Evolutionary conservation across 2,888 invertebrate species (phyloP), one percentile per base, ranked within the genome.

Genomic region (Parnassius glacialis): DNA sequence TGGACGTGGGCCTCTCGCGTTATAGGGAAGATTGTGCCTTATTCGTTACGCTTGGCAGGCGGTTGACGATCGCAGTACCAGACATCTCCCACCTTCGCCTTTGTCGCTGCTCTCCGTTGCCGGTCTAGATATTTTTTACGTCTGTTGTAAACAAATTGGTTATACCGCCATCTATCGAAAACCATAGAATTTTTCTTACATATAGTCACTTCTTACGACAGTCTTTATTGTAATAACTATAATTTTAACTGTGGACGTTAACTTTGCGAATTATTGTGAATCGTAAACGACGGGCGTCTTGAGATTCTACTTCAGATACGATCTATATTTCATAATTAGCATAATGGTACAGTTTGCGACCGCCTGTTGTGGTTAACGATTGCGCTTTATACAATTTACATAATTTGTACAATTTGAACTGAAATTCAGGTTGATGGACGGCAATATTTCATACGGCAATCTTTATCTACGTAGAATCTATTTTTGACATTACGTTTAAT

Each of bases 311-410:
- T 11, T 47, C 42, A 16, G 52, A 53, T 53, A 48, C 41, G 5
- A 59, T 59, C 59, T 48, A 42, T 53, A 53, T 59, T 52, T 41
- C 25, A 34, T 54, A 50, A 60, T 60, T 60, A 54, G 16, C 60
- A 60, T 60, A 53, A 59, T 55, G 50, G 48, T 20, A 16, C 47
- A 60, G 48, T 50, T 16, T 11, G 34, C 16, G 7, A 42, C 42
- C 59, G 60, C 54, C 50, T 48, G 48, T 60, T 54, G 48, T 54
- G 54, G 54, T 16, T 10, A 34, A 59, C 52, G 59, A 34, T 42
- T 12, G 25, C 45, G 43, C 12, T 44, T 10, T 16, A 16, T 5
- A 2, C 44, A 47, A 52, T 59, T 59, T 52, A 45, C 59, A 59
- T 59, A 52, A 59, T 59, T 52, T 59, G 59, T 59, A 45, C 16